Evolutionary conservation across 1,140 invertebrate genomes (phyloP), one percentile per base, ranked within the genome.

Genomic region (Drosophila kanapiae): DNA sequence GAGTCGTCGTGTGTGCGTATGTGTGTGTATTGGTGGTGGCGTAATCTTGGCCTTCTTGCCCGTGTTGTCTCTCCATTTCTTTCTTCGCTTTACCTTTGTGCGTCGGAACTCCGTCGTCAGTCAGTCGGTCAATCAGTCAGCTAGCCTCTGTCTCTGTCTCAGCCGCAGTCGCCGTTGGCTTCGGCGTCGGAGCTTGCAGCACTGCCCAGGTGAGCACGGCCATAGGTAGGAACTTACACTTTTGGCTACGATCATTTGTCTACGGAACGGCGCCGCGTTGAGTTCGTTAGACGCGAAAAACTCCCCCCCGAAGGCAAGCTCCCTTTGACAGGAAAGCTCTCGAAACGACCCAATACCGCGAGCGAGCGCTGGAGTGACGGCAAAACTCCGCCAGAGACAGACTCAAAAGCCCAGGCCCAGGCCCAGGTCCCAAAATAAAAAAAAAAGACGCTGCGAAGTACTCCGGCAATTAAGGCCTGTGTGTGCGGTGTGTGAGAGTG

Each of bases 231-330:
- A 90, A 90, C 72, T 85, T 90, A 77, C 48, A 76, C 67, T 74
- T 91, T 90, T 86, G 76, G 72, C 84, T 86, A 69, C 82, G 91
- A 86, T 92, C 91, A 92, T 90, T 92, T 92, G 84, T 92, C 83
- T 92, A 86, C 91, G 84, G 80, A 90, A 78, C 91, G 82, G 75
- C 91, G 80, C 60, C 79, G 87, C 71, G 91, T 81, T 71, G 31
- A 88, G 91, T 90, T 91, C 91, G 79, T 92, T 91, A 92, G 78
- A 91, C 75, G 91, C 81, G 79, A 40, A 65, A 60, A 68, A 23
- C 33, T n/a, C n/a, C 23, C 23, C 23, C 23, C 23, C 27, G 14
- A 67, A 76, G 58, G 45, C 43, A 67, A 49, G 23, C 14, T 38
- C 33, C 67, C 16, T 16, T 16, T 18, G 33, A 65, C 37, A 33